Percentiles rank a stretch among this genome's conserved stretches.
These are phyloP conservation scores for Smithornis capensis DNA, from an alignment of 2,113 vertebrate genomes.

Conservation along the genomic window DNA sequence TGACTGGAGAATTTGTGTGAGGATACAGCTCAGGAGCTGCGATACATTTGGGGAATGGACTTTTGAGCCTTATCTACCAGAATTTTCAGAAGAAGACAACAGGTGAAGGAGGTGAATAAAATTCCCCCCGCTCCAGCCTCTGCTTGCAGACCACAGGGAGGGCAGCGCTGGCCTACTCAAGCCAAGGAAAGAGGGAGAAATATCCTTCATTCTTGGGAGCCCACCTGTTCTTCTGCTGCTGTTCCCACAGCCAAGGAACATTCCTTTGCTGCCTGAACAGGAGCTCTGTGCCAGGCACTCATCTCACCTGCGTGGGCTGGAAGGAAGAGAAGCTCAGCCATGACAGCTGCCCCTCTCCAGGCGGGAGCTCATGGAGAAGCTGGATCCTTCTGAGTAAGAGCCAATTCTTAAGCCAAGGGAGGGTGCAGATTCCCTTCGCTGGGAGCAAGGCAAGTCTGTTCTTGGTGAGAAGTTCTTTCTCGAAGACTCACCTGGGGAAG, in stretches of 20 bases:
- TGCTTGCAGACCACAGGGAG: fast-evolving
- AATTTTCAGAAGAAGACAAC: not conserved
- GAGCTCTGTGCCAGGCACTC: slow-evolving; percentile 2
- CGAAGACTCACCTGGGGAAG: not conserved
- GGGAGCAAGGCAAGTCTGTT: slow-evolving; percentile 54
- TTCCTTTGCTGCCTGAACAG: slow-evolving; percentile 29
- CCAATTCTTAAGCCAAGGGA: not conserved
- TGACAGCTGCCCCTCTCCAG: not conserved
- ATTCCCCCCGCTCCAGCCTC: not conserved
- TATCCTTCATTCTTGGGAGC: not conserved
- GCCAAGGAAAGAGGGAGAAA: not conserved
- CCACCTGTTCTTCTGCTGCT: not conserved
- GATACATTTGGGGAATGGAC: not conserved
- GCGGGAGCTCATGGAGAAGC: not conserved
- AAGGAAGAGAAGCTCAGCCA: slow-evolving; percentile 38
- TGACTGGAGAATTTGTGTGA: not conserved
- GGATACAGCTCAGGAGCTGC: not conserved
- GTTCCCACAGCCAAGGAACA: not conserved
- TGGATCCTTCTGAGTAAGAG: slow-evolving; percentile 17
- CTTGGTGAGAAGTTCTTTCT: slow-evolving; percentile 45
- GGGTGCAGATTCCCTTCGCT: not conserved
- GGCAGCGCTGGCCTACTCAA: not conserved
- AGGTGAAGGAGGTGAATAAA: not conserved
- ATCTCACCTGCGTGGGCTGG: not conserved
- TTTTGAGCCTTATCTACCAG: not conserved